Evolutionary conservation across 2,113 vertebrate genomes (phyloP), one percentile per base, ranked within the genome.

Genomic region (Gymnobelideus leadbeateri): DNA sequence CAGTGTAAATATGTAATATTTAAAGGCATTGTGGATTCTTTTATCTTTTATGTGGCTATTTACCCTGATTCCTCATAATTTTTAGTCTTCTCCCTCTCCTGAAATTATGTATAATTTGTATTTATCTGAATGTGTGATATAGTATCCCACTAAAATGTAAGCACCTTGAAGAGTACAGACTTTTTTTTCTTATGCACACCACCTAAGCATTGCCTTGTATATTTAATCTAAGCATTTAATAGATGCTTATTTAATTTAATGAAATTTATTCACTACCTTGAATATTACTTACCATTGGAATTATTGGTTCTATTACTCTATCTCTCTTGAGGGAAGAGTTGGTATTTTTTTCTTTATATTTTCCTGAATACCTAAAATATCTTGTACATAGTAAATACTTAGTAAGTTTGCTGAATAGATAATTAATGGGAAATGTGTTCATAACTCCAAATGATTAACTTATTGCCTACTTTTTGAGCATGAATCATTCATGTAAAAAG

Each of bases 381-480:
- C 16, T 21, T n/a, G 16, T 77, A 77, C 37, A 77, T 43, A 23
- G n/a, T 21, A 23, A 43, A 16, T 84, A n/a, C 6, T 84, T 23
- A 43, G 23, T 84, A 43, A 43, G n/a, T 43, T 84, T 84, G 68
- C 43, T 84, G 5, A 77, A 84, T 84, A n/a, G 68, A 84, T 84
- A 84, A 84, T 43, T 23, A 84, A 84, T 43, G 14, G 37, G 51
- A 89, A 57, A 55, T 26, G 8, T 50, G 93, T n/a, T 94, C 90
- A 57, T 77, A 94, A 93, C 77, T 96, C 94, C 49, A 89, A 95
- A 89, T 93, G 9, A 89, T 9, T 28, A 93, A 90, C n/a, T 92
- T 51, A 84, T 94, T 95, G 95, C 43, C 61, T 46, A 57, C n/a
- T 28, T 28, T 57, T 46, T 9, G 37, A 51, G 1, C 9, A 31